phyloP scores from a whole-genome alignment of 2,888 invertebrate genomes.

The Lampropteryx suffumata region DNA sequence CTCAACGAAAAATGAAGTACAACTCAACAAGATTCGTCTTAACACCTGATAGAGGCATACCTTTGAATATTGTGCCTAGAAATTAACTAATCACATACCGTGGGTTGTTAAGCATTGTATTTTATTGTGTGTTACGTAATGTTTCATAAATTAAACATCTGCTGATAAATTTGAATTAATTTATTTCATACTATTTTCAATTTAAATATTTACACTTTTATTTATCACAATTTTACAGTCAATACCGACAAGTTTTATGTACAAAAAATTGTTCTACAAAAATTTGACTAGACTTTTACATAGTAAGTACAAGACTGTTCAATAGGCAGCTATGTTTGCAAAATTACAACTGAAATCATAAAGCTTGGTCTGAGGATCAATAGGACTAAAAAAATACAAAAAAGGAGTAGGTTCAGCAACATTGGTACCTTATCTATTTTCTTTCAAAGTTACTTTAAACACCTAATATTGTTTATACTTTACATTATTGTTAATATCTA shows the following conservation, averaged over 20 bases:
- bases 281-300: slow-evolving; percentile 12
- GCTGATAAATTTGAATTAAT: slow-evolving; percentile 38
- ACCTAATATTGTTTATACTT: background rate
- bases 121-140: too few species aligned
- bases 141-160: slow-evolving; percentile 30
- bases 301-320: slow-evolving; percentile 1
- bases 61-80: background rate
- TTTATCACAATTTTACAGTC: slow-evolving; percentile 73
- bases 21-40: background rate
- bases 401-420: background rate
- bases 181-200: slow-evolving; percentile 46
- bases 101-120: too few species aligned
- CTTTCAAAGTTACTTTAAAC: background rate
- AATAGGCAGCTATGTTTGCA: slow-evolving; percentile 1
- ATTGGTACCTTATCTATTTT: background rate
- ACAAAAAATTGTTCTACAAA: slow-evolving; percentile 44
- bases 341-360: slow-evolving; percentile 4
- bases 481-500: background rate
- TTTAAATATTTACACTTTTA: slow-evolving; percentile 59
- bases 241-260: slow-evolving; percentile 59
- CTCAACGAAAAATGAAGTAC: slow-evolving; percentile 16
- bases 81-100: too few species aligned
- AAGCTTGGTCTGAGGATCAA: slow-evolving; percentile 6
- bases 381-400: background rate
- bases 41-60: background rate